Evolutionary conservation across 2,797 vertebrate species (phyloP), one percentile per base, ranked within the genome.

Genomic region (Hippocampus kuda): DNA sequence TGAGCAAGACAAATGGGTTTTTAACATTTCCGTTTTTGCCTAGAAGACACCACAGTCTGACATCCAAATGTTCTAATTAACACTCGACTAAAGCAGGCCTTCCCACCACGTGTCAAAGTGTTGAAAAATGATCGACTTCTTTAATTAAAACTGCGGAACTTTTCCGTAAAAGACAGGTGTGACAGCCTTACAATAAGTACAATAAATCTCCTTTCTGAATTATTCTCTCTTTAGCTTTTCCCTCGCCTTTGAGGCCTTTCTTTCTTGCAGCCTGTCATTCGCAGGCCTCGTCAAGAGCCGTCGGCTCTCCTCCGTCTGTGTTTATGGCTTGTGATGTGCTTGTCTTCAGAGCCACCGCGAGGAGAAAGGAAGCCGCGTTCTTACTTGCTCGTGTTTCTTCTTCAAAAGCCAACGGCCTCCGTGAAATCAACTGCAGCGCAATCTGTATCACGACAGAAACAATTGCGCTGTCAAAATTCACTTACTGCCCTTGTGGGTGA

Each of bases 281-380:
- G 64, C 84, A 76, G 82, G 75, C 75, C 71, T 83, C 83, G 87
- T 82, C 85, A 87, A 85, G 81, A 71, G 70, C 82, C 84, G 86
- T 87, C 88, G 83, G 86, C 75, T 79, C 68, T 74, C 73, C 74
- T 84, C 80, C 75, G 86, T 89, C 88, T 88, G 78, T 84, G 86
- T 84, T 75, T 84, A 81, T 83, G 86, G 81, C 83, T 72, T 89
- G 77, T 89, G 85, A 90, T 85, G 85, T 84, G 87, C 83, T 81
- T 81, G 82, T 86, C 87, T 85, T 83, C 80, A 84, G 69, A 85
- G 76, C 71, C 41, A 65, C 74, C 81, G 73, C 20, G 66, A 81
- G 73, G 75, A 82, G 84, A 80, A 79, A 74, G 66, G 42, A 84
- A 83, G 77, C 71, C 51, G 27, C 26, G 82, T 79, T 77, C 84